phyloP scores from a whole-genome alignment of 2,113 vertebrate genomes.

The Anthoscopus minutus region DNA sequence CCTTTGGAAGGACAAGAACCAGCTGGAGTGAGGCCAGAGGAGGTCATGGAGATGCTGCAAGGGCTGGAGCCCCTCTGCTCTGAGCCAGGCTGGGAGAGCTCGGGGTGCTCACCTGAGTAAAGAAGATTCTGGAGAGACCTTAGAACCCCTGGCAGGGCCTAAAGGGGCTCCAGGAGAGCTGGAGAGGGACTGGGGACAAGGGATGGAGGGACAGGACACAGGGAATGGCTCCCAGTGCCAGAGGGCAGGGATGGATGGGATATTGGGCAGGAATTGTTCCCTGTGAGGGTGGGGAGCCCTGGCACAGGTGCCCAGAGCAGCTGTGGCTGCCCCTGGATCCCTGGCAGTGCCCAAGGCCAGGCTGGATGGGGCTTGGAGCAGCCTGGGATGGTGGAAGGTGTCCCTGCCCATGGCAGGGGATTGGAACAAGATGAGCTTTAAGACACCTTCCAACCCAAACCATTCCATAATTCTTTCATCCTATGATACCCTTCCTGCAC shows the following conservation, averaged over 20 bases:
- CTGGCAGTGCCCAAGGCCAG: accelerated
- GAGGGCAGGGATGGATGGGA: not conserved
- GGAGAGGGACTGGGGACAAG: not conserved
- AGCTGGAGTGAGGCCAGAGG: not conserved
- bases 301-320: not conserved
- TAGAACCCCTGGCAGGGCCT: accelerated
- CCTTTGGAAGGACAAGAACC: not conserved
- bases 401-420: accelerated
- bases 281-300: accelerated
- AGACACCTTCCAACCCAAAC: not conserved
- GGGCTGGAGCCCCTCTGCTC: not conserved
- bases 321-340: not conserved
- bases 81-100: not conserved
- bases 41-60: accelerated
- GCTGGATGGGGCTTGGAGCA: accelerated
- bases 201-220: not conserved
- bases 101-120: not conserved
- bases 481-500: not conserved
- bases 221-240: not conserved
- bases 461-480: not conserved
- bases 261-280: accelerated
- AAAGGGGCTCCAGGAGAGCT: not conserved
- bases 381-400: accelerated
- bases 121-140: accelerated
- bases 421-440: not conserved